Conservation (phyloP, 23 tunicate species). For the Corella eumyota region DNA sequence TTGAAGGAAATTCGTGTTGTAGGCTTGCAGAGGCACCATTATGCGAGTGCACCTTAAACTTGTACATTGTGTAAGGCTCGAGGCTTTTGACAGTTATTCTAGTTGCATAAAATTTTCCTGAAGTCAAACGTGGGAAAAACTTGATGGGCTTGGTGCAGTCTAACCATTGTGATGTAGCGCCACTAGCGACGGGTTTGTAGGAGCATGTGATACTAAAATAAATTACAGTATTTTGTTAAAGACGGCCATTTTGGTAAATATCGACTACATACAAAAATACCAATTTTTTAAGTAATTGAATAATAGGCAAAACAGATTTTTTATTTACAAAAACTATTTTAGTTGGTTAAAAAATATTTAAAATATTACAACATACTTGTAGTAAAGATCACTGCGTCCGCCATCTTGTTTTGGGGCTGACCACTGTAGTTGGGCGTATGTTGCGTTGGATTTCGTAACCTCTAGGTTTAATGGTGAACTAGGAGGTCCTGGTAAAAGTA, state of each 20-base stretch:
- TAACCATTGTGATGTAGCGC: no score
- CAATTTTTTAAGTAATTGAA: no score
- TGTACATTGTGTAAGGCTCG: slow-evolving; percentile 27
- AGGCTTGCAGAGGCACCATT: slow-evolving; percentile 53
- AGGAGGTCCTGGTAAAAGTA: slow-evolving; percentile 38
- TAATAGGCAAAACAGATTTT: no score
- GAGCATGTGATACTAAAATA: no score
- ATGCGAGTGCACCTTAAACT: slow-evolving; percentile 23
- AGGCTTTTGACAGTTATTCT: slow-evolving; percentile 4
- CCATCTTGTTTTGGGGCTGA: slow-evolving; percentile 33
- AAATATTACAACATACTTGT: slow-evolving; percentile 19
- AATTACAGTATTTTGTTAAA: no score
- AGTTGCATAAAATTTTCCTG: slow-evolving; percentile 15
- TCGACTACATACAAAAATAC: no score
- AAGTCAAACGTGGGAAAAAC: no score
- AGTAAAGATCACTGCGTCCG: slow-evolving; percentile 38
- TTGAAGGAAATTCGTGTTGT: background rate
- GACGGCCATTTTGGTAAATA: no score
- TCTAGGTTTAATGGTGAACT: background rate
- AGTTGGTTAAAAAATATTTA: background rate
- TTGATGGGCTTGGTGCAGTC: no score
- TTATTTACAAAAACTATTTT: no score
- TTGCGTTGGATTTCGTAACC: slow-evolving; percentile 10
- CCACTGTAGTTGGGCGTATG: slow-evolving; percentile 38
- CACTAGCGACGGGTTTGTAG: no score